Conservation (phyloP, 1,140 invertebrate genomes). For the Asobara japonica region DNA sequence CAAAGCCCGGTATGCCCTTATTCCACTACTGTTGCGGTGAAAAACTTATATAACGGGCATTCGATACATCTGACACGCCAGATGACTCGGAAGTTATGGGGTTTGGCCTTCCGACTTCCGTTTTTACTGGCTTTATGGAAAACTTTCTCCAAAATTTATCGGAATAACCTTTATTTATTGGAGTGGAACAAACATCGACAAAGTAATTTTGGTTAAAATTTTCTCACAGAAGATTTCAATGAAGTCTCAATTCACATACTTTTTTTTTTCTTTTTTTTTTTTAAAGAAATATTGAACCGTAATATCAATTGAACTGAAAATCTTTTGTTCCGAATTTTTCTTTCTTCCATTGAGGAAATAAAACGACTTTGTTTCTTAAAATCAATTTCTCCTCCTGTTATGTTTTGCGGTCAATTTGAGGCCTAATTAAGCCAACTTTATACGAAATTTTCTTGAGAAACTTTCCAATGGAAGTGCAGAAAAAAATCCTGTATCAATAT, state of each 20-base stretch:
- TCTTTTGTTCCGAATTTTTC: neutral
- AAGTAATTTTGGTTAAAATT: slow-evolving; percentile 1
- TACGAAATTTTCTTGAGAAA: too few species aligned
- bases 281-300: neutral
- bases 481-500: too few species aligned
- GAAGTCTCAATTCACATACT: too few species aligned
- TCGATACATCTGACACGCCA: slow-evolving; percentile 33
- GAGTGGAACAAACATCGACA: slow-evolving; percentile 3
- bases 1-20: slow-evolving; percentile 22
- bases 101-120: slow-evolving; percentile 27
- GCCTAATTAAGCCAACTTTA: too few species aligned
- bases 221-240: slow-evolving; percentile 1
- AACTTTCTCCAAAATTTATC: slow-evolving; percentile 30
- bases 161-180: neutral
- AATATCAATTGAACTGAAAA: neutral
- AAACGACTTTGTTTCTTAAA: too few species aligned
- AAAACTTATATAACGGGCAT: slow-evolving; percentile 51
- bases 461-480: too few species aligned
- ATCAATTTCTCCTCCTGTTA: too few species aligned
- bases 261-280: neutral
- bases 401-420: too few species aligned
- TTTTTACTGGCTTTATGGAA: slow-evolving; percentile 17
- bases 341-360: neutral
- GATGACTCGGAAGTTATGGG: slow-evolving; percentile 35
- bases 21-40: slow-evolving; percentile 25